Base-by-base conservation (phyloP, 64 coral and sea anemone species). In the Pocillopora verrucosa region DNA sequence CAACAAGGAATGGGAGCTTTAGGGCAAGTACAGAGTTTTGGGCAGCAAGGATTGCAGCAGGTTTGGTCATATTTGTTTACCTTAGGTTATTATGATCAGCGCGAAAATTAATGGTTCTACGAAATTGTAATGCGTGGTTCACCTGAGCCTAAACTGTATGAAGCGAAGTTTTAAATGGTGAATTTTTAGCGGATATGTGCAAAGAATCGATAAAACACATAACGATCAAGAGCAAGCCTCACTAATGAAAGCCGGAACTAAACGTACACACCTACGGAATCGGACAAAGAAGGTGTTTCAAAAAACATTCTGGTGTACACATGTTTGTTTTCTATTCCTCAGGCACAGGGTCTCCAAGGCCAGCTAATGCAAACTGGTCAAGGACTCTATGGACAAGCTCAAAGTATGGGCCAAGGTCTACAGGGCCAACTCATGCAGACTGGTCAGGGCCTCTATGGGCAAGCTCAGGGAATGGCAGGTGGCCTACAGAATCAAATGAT, bases 1-100 rank as follows among this genome's bases (percentile, higher is more conserved):
- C 74, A 92, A 24, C 82, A 86, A 79, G 90, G 90, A 85, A 89
- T 93, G 92, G 87, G 87, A 12, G 92, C 92, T 65, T 67, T 93
- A 13, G 74, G 80, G 59, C 86, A 93, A 76, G 86, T 85, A 10
- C 88, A 89, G 74, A 70, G 76, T 22, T 62, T 80, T 16, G 92
- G 92, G 13, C 82, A 87, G 30, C 74, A 79, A 56, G 76, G 74
- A 12, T 76, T 76, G 2, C 86, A 77, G n/a, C 75, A 88, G 75
- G 72, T 88, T 14, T 24, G 56, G 1, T 38, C 22, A 38, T 2
- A 6, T 56, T 80, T 16, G 13, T 41, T 80, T 11, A 24, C 59
- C 19, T 59, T n/a, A n/a, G 16, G 10, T 17, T 51, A 51, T 51
- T 51, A 51, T 4, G 41, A 51, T 1, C 41, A 51, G 41, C 41